Evolutionary conservation across 2,113 vertebrate genomes (phyloP), one percentile per base, ranked within the genome.

Genomic region (Syrmaticus mikado): DNA sequence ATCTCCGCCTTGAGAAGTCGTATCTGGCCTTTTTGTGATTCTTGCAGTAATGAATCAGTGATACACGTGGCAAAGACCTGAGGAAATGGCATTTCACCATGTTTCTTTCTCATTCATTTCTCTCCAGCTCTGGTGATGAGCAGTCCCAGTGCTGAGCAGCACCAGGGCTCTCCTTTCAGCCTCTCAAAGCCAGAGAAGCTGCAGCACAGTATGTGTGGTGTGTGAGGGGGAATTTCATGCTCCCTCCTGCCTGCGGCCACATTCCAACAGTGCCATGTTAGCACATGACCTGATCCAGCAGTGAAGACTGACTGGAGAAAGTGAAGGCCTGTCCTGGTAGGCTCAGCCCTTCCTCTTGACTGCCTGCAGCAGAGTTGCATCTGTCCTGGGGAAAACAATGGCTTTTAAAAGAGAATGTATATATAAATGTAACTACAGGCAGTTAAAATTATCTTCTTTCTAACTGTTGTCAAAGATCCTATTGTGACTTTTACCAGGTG

Each of bases 201-300:
- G 40, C 30, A 30, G 19, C 25, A 52, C 46, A 46, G 61, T 41
- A 58, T 1, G 1, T 28, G 52, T 30, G 60, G 60, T 40, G 61
- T 1, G 1, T 34, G 12, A 11, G 32, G 24, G 5, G 8, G 0
- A 40, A 67, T 72, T 58, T 38, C 3, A 0, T 55, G 41, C 40
- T 94, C 48, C 30, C 24, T 77, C 20, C 10, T 4, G 7, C 53
- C 50, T 60, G 13, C n/a, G 72, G 25, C 46, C 41, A 79, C 43
- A 43, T 82, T 92, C 78, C 64, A 76, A 45, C 57, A 52, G 40
- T 61, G 62, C 52, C 7, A 1, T 10, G 34, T 68, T 79, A 48
- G 82, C 67, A 48, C 4, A 5, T 75, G 30, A 57, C 71, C 82
- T 19, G 24, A 73, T 48, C 30, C 22, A 17, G 38, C 3, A 1